Conservation (phyloP, 2,888 invertebrate species). For the Epinotia nisella region DNA sequence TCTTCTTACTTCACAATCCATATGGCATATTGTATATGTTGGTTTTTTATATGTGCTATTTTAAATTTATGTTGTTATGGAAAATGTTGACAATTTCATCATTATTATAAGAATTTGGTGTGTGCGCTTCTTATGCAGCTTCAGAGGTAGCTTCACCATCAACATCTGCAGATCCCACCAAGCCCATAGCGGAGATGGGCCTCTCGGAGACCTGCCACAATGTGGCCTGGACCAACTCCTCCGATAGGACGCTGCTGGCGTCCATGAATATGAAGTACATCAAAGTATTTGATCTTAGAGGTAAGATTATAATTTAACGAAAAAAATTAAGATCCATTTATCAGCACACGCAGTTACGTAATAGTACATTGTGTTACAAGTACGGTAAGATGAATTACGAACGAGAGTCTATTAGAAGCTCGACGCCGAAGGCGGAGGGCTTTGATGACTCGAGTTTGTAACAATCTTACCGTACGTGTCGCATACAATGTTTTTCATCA, state of each 20-base stretch:
- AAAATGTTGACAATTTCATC: background rate
- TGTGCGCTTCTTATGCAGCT: constrained; percentile 5
- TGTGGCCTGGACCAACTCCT: constrained; percentile 92
- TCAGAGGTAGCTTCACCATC: constrained; percentile 56
- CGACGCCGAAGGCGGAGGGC: too few relatives aligned
- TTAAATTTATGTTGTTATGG: too few relatives aligned
- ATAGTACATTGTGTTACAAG: too few relatives aligned
- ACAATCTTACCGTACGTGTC: too few relatives aligned
- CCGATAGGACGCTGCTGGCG: constrained; percentile 91
- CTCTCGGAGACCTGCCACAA: constrained; percentile 93
- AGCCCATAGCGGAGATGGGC: constrained; percentile 90
- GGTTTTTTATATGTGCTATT: too few relatives aligned
- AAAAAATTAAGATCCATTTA: background rate
- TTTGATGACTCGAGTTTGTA: too few relatives aligned
- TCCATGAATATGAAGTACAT: constrained; percentile 96
- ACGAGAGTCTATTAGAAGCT: too few relatives aligned
- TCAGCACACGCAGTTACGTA: too few relatives aligned
- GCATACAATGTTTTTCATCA: too few relatives aligned
- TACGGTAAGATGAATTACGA: too few relatives aligned
- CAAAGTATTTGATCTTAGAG: constrained; percentile 95
- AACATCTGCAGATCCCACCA: constrained; percentile 74
- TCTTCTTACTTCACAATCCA: too few relatives aligned
- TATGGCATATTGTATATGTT: too few relatives aligned
- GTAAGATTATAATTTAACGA: constrained; percentile 69
- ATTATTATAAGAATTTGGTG: background rate